A percentile compares a stretch with the other conserved stretches of the same genome.
These are phyloP conservation scores for Poecile atricapillus DNA, from an alignment of 2,113 vertebrate genomes.

Conservation along the genomic window DNA sequence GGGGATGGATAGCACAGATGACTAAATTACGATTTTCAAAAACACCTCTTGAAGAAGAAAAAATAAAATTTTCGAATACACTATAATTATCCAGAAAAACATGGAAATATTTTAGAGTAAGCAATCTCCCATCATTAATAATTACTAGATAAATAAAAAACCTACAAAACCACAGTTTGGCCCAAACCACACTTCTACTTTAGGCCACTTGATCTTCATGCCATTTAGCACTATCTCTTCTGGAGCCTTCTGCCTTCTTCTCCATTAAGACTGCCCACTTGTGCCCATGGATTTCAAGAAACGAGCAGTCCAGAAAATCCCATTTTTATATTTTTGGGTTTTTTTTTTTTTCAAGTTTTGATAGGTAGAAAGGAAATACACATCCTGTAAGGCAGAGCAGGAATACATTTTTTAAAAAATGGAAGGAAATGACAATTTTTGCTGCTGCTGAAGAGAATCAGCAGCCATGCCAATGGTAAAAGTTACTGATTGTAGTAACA, in stretches of 20 bases:
- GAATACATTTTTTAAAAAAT: not conserved
- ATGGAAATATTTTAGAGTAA: not conserved
- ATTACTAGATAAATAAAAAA: not conserved
- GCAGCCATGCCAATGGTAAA: not conserved
- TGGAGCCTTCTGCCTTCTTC: not conserved
- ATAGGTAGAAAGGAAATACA: not conserved
- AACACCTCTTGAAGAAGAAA: not conserved
- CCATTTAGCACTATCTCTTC: not conserved
- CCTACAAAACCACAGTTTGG: not conserved
- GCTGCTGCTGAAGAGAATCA: not conserved
- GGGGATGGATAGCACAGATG: not conserved
- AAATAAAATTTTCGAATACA: not conserved
- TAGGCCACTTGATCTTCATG: not conserved
- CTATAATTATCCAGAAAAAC: not conserved
- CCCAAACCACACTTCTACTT: not conserved
- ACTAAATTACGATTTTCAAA: not conserved
- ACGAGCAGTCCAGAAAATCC: not conserved
- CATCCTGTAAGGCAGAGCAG: not conserved
- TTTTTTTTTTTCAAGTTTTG: not conserved
- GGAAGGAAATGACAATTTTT: not conserved
- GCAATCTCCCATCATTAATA: not conserved
- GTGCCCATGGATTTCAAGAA: not conserved
- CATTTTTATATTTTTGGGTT: too few relatives aligned
- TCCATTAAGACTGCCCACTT: not conserved
- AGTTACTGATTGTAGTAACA: not conserved